phyloP scores from a whole-genome alignment of 2,797 vertebrate genomes.

The Mormyrops boulengeri region DNA sequence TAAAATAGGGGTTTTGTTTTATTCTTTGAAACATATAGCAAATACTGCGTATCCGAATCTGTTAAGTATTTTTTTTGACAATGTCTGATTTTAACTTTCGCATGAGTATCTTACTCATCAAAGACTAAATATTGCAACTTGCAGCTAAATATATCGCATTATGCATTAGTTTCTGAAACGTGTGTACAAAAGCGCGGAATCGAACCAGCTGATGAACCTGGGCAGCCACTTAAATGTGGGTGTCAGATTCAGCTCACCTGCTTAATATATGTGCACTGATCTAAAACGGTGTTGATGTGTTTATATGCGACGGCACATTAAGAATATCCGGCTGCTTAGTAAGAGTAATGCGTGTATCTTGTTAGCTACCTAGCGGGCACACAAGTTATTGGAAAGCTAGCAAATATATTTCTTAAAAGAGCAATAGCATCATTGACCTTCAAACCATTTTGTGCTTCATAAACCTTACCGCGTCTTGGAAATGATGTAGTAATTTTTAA shows the following conservation, averaged over 20 bases:
- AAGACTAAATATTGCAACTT: not conserved
- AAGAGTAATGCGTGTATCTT: not conserved
- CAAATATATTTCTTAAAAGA: not conserved
- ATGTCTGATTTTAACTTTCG: not conserved
- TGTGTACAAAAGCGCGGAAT: not conserved
- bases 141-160: not conserved
- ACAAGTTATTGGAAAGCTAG: not conserved
- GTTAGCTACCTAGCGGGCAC: not conserved
- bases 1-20: not conserved
- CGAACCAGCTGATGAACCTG: not conserved
- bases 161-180: not conserved
- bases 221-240: not conserved
- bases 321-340: not conserved
- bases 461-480: not conserved
- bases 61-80: not conserved
- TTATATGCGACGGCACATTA: not conserved
- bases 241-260: not conserved
- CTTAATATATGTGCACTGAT: not conserved
- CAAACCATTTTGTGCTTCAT: not conserved
- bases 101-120: not conserved
- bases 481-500: not conserved
- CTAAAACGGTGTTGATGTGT: not conserved
- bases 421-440: not conserved
- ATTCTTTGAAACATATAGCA: not conserved
- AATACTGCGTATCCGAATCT: not conserved